Evolutionary conservation across 1,140 invertebrate genomes (phyloP), one percentile per base, ranked within the genome.

Genomic region (Calycopis cecrops): DNA sequence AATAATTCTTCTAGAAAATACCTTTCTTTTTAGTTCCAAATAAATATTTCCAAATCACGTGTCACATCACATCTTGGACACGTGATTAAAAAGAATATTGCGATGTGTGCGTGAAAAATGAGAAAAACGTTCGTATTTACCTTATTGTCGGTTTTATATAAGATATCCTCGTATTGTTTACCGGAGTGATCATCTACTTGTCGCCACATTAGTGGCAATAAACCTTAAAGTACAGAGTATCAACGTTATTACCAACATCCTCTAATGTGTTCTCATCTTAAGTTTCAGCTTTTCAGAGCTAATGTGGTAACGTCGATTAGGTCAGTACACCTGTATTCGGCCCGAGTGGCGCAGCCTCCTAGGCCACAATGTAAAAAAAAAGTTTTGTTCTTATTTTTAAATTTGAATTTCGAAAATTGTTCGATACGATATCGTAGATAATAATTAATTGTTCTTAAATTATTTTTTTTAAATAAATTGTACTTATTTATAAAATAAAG

Each of bases 201-300:
- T 16, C 21, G 40, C 9, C 14, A 16, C 16, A 44, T 44, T 44
- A 44, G 40, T 14, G n/a, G 12, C 14, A 44, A 44, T 44, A 17
- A 44, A 17, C 40, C 40, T 44, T 16, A 44, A 44, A 44, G 40
- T 44, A 17, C 40, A 14, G 33, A 47, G 33, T 52, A 38, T 54
- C 52, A 16, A 38, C 21, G 33, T 54, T 33, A 54, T 59, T 48
- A 42, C 12, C 37, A 12, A 50, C 49, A 50, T 59, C 56, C 57
- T 63, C 35, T 48, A 10, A 60, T 71, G 73, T 72, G 62, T 28
- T 51, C 76, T 58, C 63, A 59, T 63, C 67, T 71, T 76, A 71
- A 51, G 60, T 76, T 76, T 79, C 76, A 79, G 76, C 55, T 71
- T 75, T 71, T 71, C 69, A 71, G 69, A 57, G 63, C 65, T 60